These are phyloP conservation scores for Cnemophilus loriae DNA, from an alignment of 2,113 vertebrate genomes.

Conservation along the genomic window DNA sequence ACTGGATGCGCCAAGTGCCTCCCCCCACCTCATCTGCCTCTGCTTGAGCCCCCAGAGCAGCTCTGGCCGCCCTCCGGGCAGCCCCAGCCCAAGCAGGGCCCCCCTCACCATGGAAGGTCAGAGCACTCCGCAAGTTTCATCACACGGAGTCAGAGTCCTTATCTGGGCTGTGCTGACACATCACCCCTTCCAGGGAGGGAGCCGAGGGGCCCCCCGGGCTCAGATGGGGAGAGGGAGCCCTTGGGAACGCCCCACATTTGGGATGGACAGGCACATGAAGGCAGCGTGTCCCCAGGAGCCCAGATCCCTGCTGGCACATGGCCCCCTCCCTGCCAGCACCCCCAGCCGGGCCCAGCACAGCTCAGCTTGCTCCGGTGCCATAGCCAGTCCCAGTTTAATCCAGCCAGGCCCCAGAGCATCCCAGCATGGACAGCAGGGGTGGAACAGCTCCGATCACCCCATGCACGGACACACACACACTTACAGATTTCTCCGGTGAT, in stretches of 20 bases:
- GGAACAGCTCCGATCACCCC: background rate
- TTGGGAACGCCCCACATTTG: background rate
- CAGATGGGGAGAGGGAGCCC: background rate
- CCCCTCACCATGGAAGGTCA: conserved; percentile 61
- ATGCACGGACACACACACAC: conserved; percentile 51
- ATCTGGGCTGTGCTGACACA: conserved; percentile 69
- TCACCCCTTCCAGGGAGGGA: conserved; percentile 71
- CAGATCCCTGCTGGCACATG: background rate
- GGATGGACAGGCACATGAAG: background rate
- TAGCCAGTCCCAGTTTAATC: background rate
- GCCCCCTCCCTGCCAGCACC: background rate
- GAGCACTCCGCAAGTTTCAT: conserved; percentile 46
- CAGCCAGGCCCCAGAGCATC: background rate
- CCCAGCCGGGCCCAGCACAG: background rate
- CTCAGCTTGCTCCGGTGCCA: background rate
- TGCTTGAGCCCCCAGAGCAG: background rate
- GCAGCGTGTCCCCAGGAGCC: background rate
- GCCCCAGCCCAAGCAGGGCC: background rate
- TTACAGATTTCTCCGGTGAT: conserved; percentile 90
- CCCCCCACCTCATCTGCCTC: background rate
- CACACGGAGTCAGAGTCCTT: conserved; percentile 75
- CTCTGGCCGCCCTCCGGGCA: background rate
- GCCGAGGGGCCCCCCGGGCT: background rate
- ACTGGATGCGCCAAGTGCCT: background rate
- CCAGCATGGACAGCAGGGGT: background rate